Conservation (phyloP, 2,113 vertebrate genomes). For the Chaetodon trifascialis region DNA sequence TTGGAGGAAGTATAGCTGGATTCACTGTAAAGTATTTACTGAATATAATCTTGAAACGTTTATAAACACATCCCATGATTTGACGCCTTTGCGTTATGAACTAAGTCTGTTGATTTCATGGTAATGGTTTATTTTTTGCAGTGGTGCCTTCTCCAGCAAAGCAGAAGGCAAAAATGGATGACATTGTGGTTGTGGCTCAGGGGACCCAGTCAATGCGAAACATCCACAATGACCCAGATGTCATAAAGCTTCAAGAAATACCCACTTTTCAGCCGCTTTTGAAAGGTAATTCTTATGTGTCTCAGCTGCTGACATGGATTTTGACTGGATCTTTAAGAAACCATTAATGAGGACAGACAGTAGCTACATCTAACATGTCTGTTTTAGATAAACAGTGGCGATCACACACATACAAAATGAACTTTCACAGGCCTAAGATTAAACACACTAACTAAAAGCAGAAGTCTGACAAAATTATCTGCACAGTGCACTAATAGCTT, state of each 20-base stretch:
- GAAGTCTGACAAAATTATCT: background rate
- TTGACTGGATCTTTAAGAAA: background rate
- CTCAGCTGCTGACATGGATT: background rate
- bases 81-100: background rate
- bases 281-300: constrained; percentile 86
- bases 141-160: constrained; percentile 93
- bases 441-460: background rate
- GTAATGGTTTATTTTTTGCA: constrained; percentile 53
- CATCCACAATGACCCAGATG: constrained; percentile 96
- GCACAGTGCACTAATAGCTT: background rate
- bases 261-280: constrained; percentile 97
- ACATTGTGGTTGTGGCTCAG: constrained; percentile 95
- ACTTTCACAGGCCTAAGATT: background rate
- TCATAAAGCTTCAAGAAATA: constrained; percentile 98
- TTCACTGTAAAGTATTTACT: background rate
- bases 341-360: background rate
- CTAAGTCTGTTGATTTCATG: background rate
- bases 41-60: background rate
- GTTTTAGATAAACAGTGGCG: no score
- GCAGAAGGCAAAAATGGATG: constrained; percentile 98
- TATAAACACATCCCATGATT: background rate
- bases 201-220: constrained; percentile 94
- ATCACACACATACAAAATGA: background rate
- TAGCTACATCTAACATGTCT: no score
- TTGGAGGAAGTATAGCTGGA: background rate